These are phyloP conservation scores for Herpetotheres cachinnans DNA, from an alignment of 2,113 vertebrate species.

Conservation along the genomic window DNA sequence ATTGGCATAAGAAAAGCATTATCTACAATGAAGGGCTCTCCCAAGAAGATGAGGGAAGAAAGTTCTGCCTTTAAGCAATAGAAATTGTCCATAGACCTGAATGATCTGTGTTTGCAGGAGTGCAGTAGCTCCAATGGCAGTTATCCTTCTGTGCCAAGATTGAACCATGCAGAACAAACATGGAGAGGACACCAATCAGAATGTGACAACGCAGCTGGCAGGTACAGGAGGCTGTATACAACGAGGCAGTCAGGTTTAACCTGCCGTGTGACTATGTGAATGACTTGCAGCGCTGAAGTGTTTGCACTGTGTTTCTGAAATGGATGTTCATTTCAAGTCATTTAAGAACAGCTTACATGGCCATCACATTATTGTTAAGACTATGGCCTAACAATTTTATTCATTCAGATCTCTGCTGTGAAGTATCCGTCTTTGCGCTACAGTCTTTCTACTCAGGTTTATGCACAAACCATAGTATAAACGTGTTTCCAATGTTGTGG, in stretches of 20 bases:
- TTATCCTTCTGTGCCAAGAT: background rate
- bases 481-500: background rate
- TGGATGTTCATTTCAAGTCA: background rate
- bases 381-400: background rate
- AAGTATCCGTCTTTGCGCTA: background rate
- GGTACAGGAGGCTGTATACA: background rate
- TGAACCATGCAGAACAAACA: background rate
- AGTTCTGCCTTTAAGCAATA: background rate
- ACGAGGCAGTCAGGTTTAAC: fast-evolving
- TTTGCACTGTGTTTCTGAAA: background rate
- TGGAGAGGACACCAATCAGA: fast-evolving
- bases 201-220: background rate
- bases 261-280: background rate
- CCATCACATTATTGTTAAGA: fast-evolving
- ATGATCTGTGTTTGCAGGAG: background rate
- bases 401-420: background rate
- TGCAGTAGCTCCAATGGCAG: background rate
- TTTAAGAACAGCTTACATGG: background rate
- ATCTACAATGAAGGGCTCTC: background rate
- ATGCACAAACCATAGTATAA: background rate
- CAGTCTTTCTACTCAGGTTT: background rate
- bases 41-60: background rate
- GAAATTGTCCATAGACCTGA: too few species aligned
- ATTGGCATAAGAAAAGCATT: background rate
- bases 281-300: background rate